These are phyloP conservation scores for Hanleya hanleyi DNA, from an alignment of 2,888 invertebrate species.

Conservation along the genomic window DNA sequence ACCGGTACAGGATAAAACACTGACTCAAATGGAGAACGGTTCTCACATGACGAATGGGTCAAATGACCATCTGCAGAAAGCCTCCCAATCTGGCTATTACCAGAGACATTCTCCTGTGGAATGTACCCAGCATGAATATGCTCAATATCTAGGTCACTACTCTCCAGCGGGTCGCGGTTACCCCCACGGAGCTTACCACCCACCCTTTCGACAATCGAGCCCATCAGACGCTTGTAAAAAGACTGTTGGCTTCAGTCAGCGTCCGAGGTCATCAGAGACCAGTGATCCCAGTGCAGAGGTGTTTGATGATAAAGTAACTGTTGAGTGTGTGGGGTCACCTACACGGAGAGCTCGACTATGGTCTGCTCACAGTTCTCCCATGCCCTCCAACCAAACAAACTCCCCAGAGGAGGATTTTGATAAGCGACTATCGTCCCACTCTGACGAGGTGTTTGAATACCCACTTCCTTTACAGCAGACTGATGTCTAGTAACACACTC, in stretches of 20 bases:
- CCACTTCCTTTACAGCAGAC: constrained; percentile 49
- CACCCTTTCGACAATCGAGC: constrained; percentile 18
- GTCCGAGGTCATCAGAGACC: neutral
- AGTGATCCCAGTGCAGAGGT: neutral
- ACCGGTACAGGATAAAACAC: neutral
- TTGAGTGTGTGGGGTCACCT: neutral
- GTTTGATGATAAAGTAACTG: neutral
- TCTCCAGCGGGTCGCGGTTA: constrained; percentile 64
- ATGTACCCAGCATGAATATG: constrained; percentile 57
- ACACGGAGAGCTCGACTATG: neutral
- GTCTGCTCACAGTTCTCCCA: neutral
- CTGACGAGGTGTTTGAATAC: constrained; percentile 47
- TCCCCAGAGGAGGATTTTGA: constrained; percentile 44
- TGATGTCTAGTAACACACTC: no score
- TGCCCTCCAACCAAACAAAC: constrained; percentile 17
- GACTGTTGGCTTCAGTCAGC: no score
- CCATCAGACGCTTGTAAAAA: no score
- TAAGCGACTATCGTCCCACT: constrained; percentile 43
- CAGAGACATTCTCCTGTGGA: constrained; percentile 59
- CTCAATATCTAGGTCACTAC: constrained; percentile 57
- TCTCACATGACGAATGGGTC: neutral
- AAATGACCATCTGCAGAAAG: neutral
- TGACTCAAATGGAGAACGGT: neutral
- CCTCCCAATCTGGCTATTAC: constrained; percentile 22
- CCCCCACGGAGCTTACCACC: constrained; percentile 57